These are phyloP conservation scores for Cotesia chilonis DNA, from an alignment of 1,140 invertebrate species.

Conservation along the genomic window DNA sequence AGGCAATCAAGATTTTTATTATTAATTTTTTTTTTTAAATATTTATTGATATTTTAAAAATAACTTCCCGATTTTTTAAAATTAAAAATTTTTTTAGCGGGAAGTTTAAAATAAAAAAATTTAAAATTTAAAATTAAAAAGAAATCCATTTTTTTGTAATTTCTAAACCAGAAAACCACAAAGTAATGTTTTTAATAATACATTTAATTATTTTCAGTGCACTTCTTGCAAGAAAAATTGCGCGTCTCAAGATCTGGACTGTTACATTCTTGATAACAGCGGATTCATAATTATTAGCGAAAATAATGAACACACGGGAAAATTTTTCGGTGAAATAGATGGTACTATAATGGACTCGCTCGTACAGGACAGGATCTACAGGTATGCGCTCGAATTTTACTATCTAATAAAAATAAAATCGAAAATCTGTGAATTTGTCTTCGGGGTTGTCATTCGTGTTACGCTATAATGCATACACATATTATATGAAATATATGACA, in stretches of 20 bases:
- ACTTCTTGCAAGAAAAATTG: slow-evolving; percentile 84
- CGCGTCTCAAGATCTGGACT: slow-evolving; percentile 85
- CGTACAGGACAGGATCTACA: slow-evolving; percentile 89
- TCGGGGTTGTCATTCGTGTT: not conserved
- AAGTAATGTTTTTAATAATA: slow-evolving; percentile 24
- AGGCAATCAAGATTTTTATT: too few species aligned
- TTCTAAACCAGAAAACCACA: too few species aligned
- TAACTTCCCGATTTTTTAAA: too few species aligned
- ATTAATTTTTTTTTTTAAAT: too few species aligned
- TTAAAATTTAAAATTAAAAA: too few species aligned
- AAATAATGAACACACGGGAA: slow-evolving; percentile 81
- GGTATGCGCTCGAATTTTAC: slow-evolving; percentile 41
- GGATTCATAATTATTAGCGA: slow-evolving; percentile 94
- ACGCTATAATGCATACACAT: too few species aligned
- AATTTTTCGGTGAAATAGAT: slow-evolving; percentile 93
- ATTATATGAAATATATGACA: too few species aligned
- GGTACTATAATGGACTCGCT: slow-evolving; percentile 94
- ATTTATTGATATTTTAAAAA: too few species aligned
- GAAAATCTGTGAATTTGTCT: not conserved
- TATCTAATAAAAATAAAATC: not conserved
- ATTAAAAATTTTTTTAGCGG: too few species aligned
- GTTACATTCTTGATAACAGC: slow-evolving; percentile 92
- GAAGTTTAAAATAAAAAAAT: too few species aligned
- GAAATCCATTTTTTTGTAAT: too few species aligned
- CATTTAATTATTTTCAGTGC: slow-evolving; percentile 67